phyloP scores from a whole-genome alignment of 2,797 vertebrate species.

The Galagoides demidoff region DNA sequence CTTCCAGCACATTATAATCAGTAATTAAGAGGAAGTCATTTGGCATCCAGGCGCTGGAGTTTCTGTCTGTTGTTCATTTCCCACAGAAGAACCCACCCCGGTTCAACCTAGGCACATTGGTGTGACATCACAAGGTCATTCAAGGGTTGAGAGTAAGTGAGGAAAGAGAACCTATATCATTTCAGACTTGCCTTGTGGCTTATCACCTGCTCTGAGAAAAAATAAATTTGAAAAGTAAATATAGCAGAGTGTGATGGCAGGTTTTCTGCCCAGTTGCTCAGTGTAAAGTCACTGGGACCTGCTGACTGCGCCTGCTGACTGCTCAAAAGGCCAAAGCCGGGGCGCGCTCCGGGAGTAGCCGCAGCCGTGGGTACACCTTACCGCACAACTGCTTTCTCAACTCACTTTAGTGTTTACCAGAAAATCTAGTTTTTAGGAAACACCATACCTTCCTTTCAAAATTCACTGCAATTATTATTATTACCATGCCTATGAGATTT shows the following conservation, averaged over 20 bases:
- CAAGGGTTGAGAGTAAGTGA: neutral
- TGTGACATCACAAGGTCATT: conserved; percentile 27
- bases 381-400: neutral
- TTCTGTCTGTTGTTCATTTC: neutral
- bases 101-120: neutral
- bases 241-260: conserved; percentile 67
- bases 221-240: conserved; percentile 73
- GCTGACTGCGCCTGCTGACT: conserved; percentile 53
- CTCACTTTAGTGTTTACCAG: neutral
- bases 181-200: conserved; percentile 55
- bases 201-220: conserved; percentile 71
- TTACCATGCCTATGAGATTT: neutral
- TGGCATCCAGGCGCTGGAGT: neutral
- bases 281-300: conserved; percentile 48
- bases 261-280: conserved; percentile 50
- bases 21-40: neutral
- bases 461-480: neutral
- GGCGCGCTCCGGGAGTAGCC: neutral
- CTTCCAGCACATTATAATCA: neutral
- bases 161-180: conserved; percentile 8
- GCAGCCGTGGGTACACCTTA: accelerated
- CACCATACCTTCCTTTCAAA: neutral
- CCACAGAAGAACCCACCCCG: neutral
- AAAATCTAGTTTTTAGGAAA: neutral
- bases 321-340: neutral